Evolutionary conservation across 2,113 vertebrate genomes (phyloP).

Genomic region (Salvelinus fontinalis): DNA sequence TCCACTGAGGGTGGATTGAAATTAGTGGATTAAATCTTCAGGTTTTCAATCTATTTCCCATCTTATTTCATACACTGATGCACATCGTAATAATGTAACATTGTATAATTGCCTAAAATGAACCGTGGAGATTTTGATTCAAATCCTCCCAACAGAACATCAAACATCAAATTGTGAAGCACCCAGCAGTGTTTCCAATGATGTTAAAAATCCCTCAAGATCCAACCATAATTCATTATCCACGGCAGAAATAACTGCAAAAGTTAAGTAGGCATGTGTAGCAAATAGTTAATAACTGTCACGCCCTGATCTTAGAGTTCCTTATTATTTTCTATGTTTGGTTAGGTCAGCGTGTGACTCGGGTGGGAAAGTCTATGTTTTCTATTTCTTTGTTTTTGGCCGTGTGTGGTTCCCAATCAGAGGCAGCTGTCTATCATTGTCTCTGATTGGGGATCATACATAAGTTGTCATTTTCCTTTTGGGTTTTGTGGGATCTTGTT

Average conservation of each 20-base stretch:
- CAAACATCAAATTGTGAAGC: background rate
- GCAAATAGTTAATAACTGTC: background rate
- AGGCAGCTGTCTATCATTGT: too few species aligned
- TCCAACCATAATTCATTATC: background rate
- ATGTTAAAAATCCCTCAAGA: background rate
- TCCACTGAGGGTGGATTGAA: slow-evolving; percentile 11
- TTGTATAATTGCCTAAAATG: slow-evolving; percentile 25
- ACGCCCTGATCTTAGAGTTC: too few species aligned
- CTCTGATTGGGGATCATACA: too few species aligned
- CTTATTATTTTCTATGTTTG: too few species aligned
- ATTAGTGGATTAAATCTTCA: slow-evolving; percentile 24
- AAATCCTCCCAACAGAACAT: slow-evolving; percentile 21
- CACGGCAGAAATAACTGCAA: background rate
- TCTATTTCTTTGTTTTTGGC: too few species aligned
- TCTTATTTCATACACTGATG: slow-evolving; percentile 12
- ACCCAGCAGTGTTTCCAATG: background rate
- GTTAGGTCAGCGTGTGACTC: too few species aligned
- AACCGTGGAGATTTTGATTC: slow-evolving; percentile 19
- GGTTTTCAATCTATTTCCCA: background rate
- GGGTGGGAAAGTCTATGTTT: too few species aligned
- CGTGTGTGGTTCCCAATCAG: too few species aligned
- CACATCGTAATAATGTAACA: background rate
- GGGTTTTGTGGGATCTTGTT: too few species aligned
- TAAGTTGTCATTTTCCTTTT: too few species aligned
- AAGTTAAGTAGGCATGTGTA: slow-evolving; percentile 20